These are phyloP conservation scores for Lasiommata megera DNA, from an alignment of 2,888 invertebrate species.

Conservation along the genomic window DNA sequence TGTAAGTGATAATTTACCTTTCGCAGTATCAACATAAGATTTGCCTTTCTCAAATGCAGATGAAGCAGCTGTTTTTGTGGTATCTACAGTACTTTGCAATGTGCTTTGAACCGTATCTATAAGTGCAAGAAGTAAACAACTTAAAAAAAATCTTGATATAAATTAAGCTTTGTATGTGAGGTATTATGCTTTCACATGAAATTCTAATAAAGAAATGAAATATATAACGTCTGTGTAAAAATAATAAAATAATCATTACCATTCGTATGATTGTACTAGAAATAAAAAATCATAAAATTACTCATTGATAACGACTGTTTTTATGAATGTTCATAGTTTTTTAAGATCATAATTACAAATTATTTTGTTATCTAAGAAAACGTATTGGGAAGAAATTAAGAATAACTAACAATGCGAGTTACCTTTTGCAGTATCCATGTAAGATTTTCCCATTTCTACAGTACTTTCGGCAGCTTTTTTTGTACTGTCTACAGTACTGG, in stretches of 20 bases:
- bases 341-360: too few relatives aligned
- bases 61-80: conserved; percentile 40
- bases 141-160: too few relatives aligned
- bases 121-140: conserved; percentile 24
- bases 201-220: too few relatives aligned
- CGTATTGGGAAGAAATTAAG: background rate
- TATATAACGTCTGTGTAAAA: background rate
- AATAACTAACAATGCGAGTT: background rate
- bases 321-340: too few relatives aligned
- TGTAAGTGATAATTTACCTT: conserved; percentile 28
- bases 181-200: too few relatives aligned
- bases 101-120: conserved; percentile 36
- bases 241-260: background rate
- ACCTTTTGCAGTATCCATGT: conserved; percentile 46
- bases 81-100: conserved; percentile 41
- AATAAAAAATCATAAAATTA: too few relatives aligned
- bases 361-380: too few relatives aligned
- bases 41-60: conserved; percentile 41
- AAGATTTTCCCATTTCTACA: conserved; percentile 48
- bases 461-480: conserved; percentile 64
- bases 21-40: conserved; percentile 35
- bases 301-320: too few relatives aligned
- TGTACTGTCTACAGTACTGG: conserved; percentile 64
- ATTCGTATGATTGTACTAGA: too few relatives aligned
- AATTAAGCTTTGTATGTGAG: too few relatives aligned